Evolutionary conservation across 2,113 vertebrate species (phyloP).

Genomic region (Cyphomyrus discorhynchus): DNA sequence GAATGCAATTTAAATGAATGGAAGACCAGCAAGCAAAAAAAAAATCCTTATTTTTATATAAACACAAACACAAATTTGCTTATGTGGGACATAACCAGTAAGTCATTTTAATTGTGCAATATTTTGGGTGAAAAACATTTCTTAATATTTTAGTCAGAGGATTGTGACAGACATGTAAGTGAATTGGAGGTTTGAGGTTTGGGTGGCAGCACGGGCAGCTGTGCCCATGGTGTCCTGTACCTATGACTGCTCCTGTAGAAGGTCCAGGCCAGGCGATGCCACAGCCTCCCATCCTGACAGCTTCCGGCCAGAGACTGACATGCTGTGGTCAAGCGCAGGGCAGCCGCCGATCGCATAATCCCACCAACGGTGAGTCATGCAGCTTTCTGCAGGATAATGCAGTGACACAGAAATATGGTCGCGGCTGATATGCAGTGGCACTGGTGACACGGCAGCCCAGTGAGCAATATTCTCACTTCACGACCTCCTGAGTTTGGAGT

Average conservation of each 20-base stretch:
- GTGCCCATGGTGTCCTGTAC: rapidly evolving
- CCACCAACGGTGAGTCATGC: neutral
- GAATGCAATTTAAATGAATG: neutral
- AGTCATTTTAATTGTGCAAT: neutral
- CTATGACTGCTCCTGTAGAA: neutral
- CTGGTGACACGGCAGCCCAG: neutral
- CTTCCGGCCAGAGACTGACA: neutral
- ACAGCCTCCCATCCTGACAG: neutral
- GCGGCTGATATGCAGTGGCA: neutral
- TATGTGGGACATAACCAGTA: neutral
- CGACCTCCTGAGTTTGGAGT: neutral
- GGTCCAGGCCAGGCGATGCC: neutral
- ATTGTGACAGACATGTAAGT: neutral
- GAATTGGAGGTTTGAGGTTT: neutral
- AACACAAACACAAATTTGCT: neutral
- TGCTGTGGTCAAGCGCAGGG: neutral
- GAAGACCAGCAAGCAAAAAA: neutral
- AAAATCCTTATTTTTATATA: neutral
- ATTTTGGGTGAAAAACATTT: neutral
- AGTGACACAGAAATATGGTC: neutral
- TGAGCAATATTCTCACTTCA: neutral
- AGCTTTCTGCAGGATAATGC: neutral
- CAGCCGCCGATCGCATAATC: neutral
- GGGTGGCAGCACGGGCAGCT: neutral
- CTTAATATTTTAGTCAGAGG: neutral